Base-by-base conservation (phyloP, 37 sponge, comb jelly and placozoan species). In the Axinella damicornis region DNA sequence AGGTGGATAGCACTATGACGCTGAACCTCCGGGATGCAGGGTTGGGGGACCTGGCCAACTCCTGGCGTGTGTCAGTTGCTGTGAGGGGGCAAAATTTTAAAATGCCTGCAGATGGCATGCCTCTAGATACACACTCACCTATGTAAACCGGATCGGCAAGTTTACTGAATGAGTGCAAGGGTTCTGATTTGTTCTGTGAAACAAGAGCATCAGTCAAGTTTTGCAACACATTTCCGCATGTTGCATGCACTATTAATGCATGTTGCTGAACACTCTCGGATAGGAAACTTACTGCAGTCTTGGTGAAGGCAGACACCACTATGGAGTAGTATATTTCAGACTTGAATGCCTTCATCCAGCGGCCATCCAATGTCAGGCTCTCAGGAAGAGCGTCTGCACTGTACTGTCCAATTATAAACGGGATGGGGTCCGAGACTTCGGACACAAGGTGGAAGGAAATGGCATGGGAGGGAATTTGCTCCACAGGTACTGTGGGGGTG, bases 401-500 rank as follows among this genome's bases (percentile, higher is more conserved):
- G 65, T 70, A 84, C 2, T 53, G 24, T 20, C 71, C 71, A 30
- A 92, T 65, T 33, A 85, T 76, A 70, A 92, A 81, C 0, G 93
- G 93, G 27, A 76, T 39, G 33, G 69, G 65, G 24, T 34, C 70
- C 12, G 68, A 18, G 24, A 56, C 85, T 57, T 85, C 46, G 21
- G 76, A 52, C 0, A 75, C 89, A 1, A 71, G 53, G 31, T 84
- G 64, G 19, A 62, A 17, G 5, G 77, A 52, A 25, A 92, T 22
- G 19, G 89, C 60, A 13, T 77, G 69, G 0, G 32, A 1, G 0
- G 82, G 53, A 20, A 86, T 76, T 21, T 70, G 36, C 11, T 57
- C 24, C 14, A 67, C 40, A 22, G 85, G 81, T 15, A 76, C 54
- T 11, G 65, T 18, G 14, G 85, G 75, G 15, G 62, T 57, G 35